Evolutionary conservation across 1,140 invertebrate species (phyloP).

Genomic region (Rhynchophorus ferrugineus): DNA sequence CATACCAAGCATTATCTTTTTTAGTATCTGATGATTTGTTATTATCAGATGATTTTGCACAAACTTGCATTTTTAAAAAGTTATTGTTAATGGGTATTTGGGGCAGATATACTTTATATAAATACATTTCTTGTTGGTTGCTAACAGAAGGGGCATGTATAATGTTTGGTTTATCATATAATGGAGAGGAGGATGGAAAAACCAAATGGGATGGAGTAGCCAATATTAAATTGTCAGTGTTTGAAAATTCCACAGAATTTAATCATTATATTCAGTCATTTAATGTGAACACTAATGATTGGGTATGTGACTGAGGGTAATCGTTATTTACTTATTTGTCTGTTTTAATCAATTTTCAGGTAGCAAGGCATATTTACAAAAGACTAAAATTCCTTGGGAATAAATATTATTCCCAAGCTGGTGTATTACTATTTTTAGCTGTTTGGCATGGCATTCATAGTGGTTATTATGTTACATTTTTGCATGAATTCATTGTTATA

Average conservation of each 20-base stretch:
- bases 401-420: slow-evolving; percentile 71
- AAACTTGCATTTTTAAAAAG: slow-evolving; percentile 53
- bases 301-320: slow-evolving; percentile 45
- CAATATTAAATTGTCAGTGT: slow-evolving; percentile 71
- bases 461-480: slow-evolving; percentile 88
- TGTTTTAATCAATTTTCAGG: slow-evolving; percentile 4
- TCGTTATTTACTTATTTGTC: not conserved
- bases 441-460: slow-evolving; percentile 89
- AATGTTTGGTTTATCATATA: slow-evolving; percentile 65
- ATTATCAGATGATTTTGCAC: slow-evolving; percentile 54
- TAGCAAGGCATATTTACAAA: slow-evolving; percentile 87
- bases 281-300: slow-evolving; percentile 90
- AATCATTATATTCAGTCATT: slow-evolving; percentile 80
- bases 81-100: slow-evolving; percentile 68
- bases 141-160: slow-evolving; percentile 74
- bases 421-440: slow-evolving; percentile 78
- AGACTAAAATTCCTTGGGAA: slow-evolving; percentile 83
- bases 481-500: slow-evolving; percentile 85
- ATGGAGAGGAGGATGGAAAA: slow-evolving; percentile 56
- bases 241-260: slow-evolving; percentile 74
- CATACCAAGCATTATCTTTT: slow-evolving; percentile 64
- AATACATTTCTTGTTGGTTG: slow-evolving; percentile 89
- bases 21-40: slow-evolving; percentile 67
- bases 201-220: slow-evolving; percentile 76
- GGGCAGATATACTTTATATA: slow-evolving; percentile 77